phyloP scores from a whole-genome alignment of 2,113 vertebrate genomes.

The Xiphophorus hellerii region DNA sequence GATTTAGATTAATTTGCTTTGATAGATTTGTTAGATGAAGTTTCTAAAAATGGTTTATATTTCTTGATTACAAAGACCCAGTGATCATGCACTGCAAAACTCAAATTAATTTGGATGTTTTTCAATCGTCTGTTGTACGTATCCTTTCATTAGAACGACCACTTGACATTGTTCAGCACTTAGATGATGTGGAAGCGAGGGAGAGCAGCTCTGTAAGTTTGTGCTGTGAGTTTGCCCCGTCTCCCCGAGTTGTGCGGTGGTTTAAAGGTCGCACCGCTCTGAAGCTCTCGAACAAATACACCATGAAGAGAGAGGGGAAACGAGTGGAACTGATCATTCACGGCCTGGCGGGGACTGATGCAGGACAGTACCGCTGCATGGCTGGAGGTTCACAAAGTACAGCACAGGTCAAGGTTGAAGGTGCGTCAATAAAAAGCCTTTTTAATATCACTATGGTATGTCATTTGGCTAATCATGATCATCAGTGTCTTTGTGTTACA shows the following conservation, averaged over 20 bases:
- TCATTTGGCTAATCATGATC: background rate
- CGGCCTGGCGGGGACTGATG: constrained; percentile 81
- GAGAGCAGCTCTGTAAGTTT: constrained; percentile 87
- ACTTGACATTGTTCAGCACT: constrained; percentile 82
- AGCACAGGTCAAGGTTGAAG: constrained; percentile 85
- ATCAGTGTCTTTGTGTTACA: constrained; percentile 36
- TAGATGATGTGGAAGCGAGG: constrained; percentile 85
- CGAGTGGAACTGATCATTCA: constrained; percentile 86
- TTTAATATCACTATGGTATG: background rate
- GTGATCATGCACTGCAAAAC: background rate
- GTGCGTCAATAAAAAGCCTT: constrained; percentile 64
- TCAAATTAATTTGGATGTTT: background rate
- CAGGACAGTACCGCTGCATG: constrained; percentile 87
- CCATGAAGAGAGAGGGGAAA: constrained; percentile 82
- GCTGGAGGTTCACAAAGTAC: constrained; percentile 86
- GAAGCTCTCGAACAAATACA: constrained; percentile 84
- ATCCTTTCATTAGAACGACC: constrained; percentile 83
- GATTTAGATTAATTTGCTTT: no score
- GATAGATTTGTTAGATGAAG: no score
- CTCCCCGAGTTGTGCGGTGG: constrained; percentile 91
- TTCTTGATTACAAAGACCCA: background rate
- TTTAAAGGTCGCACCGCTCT: constrained; percentile 86
- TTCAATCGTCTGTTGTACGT: background rate
- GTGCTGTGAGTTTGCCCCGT: constrained; percentile 89
- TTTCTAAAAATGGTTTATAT: no score